These are phyloP conservation scores for Saxicola maurus DNA, from an alignment of 2,797 vertebrate species.

Conservation along the genomic window DNA sequence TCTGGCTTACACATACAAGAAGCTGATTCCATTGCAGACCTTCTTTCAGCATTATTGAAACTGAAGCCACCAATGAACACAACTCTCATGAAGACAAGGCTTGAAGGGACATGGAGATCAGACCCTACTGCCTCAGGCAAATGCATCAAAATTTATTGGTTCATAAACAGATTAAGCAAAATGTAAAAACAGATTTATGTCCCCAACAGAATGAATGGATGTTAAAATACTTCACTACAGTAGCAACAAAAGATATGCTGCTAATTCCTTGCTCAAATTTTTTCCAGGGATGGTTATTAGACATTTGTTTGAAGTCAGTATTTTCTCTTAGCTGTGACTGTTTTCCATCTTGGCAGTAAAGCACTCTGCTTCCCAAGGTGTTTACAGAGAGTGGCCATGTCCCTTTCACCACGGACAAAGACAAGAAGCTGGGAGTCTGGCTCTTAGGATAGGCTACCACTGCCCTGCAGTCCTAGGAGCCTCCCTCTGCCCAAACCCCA, in stretches of 20 bases:
- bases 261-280: neutral
- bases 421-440: neutral
- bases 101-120: neutral
- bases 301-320: neutral
- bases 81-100: neutral
- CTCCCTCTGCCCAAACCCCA: fast-evolving
- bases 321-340: neutral
- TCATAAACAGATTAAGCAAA: neutral
- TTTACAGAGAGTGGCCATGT: neutral
- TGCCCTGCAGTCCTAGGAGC: neutral
- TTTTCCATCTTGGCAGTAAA: neutral
- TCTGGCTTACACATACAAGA: neutral
- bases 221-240: neutral
- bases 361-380: neutral
- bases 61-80: neutral
- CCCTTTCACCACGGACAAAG: neutral
- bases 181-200: neutral
- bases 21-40: neutral
- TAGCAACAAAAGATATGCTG: neutral
- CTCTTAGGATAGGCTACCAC: too few species aligned
- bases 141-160: neutral
- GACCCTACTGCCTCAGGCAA: neutral
- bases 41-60: neutral
- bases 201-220: neutral
- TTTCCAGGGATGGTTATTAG: neutral